Conservation (phyloP, 2,888 invertebrate species). For the Ariolimax columbianus region DNA sequence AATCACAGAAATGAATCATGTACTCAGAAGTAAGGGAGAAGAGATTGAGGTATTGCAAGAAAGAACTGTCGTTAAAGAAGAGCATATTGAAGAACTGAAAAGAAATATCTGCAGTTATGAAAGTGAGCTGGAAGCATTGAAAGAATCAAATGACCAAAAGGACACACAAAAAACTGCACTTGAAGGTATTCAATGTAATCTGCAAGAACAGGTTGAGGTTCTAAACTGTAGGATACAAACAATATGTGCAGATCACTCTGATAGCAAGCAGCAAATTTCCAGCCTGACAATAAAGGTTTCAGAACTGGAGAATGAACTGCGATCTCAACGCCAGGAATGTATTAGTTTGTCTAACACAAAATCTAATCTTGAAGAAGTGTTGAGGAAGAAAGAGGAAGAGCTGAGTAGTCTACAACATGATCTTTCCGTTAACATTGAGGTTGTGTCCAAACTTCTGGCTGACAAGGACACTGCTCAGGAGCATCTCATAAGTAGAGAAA, state of each 20-base stretch:
- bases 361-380: constrained; percentile 15
- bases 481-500: background rate
- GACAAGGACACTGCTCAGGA: background rate
- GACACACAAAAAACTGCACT: background rate
- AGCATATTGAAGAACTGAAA: constrained; percentile 1
- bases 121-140: background rate
- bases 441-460: background rate
- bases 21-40: constrained; percentile 11
- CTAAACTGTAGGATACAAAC: background rate
- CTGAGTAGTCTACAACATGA: constrained; percentile 5
- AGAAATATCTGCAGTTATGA: background rate
- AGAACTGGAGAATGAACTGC: constrained; percentile 20
- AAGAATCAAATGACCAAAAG: background rate
- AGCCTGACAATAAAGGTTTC: background rate
- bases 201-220: background rate
- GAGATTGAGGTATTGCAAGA: background rate
- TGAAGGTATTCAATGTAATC: background rate
- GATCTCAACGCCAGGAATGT: background rate
- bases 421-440: background rate
- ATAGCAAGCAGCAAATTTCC: background rate
- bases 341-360: constrained; percentile 20
- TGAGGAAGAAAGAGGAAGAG: constrained; percentile 23
- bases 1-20: constrained; percentile 2
- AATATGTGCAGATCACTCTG: background rate
- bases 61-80: background rate